phyloP scores from a whole-genome alignment of 2,113 vertebrate species.

The Calypte anna region DNA sequence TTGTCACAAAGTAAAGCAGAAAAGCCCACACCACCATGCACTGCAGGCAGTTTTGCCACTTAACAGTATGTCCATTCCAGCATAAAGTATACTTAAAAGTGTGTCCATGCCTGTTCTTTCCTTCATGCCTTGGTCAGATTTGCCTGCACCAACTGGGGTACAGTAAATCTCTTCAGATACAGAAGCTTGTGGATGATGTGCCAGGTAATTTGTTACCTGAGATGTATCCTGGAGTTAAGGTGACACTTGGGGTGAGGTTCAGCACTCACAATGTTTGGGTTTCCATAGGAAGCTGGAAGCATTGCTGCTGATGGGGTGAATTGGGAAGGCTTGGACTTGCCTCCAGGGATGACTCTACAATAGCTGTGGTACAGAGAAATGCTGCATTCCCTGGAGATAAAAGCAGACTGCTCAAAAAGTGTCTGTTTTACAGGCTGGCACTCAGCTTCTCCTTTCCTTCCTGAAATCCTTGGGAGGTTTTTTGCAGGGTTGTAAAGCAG shows the following conservation, averaged over 20 bases:
- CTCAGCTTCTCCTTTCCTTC: background rate
- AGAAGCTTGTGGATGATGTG: background rate
- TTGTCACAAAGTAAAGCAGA: background rate
- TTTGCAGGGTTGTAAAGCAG: background rate
- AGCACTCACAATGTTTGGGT: background rate
- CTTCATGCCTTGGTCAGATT: background rate
- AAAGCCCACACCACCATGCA: fast-evolving
- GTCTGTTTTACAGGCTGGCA: background rate
- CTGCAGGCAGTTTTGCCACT: background rate
- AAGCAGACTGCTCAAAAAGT: background rate
- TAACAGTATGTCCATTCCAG: background rate
- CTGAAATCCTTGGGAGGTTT: background rate
- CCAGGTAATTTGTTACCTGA: background rate
- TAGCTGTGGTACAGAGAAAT: conserved; percentile 18
- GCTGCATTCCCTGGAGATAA: conserved; percentile 11
- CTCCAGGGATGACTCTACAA: conserved; percentile 6
- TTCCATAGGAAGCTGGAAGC: background rate
- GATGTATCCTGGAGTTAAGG: background rate
- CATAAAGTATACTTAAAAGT: background rate
- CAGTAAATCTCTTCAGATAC: background rate
- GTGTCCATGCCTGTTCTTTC: background rate
- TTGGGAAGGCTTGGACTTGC: background rate
- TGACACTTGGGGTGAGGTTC: background rate
- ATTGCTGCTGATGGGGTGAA: background rate
- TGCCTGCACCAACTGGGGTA: background rate